Evolutionary conservation across 2,888 invertebrate species (phyloP).

Genomic region (Drosophila meridionalis): DNA sequence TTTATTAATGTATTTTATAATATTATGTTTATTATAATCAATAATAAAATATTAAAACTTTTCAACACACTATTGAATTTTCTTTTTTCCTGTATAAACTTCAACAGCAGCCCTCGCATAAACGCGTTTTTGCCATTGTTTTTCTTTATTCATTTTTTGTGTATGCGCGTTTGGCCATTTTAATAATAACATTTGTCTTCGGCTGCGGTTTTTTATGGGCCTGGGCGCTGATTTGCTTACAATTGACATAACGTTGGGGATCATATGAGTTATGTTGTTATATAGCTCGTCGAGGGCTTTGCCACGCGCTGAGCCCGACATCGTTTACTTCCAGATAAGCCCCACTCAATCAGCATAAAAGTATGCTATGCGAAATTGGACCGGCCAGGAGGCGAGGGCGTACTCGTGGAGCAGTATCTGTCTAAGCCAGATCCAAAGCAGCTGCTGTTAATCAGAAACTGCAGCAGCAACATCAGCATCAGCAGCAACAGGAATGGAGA

Average conservation of each 20-base stretch:
- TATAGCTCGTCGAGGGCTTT: slow-evolving; percentile 56
- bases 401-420: slow-evolving; percentile 7
- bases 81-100: background rate
- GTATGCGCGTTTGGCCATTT: slow-evolving; percentile 55
- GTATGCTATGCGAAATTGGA: slow-evolving; percentile 50
- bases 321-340: slow-evolving; percentile 64
- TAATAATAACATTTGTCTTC: slow-evolving; percentile 78
- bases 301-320: slow-evolving; percentile 12
- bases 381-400: background rate
- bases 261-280: slow-evolving; percentile 70
- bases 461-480: slow-evolving; percentile 34
- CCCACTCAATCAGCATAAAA: slow-evolving; percentile 77
- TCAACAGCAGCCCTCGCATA: slow-evolving; percentile 34
- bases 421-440: slow-evolving; percentile 40
- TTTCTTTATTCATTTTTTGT: slow-evolving; percentile 57
- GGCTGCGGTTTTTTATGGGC: slow-evolving; percentile 62
- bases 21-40: no score
- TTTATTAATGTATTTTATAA: no score
- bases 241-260: slow-evolving; percentile 73
- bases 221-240: slow-evolving; percentile 74
- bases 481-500: background rate
- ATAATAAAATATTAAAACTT: no score
- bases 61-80: no score
- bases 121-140: slow-evolving; percentile 45
- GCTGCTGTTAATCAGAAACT: slow-evolving; percentile 70